These are phyloP conservation scores for Arge pagana DNA, from an alignment of 2,888 invertebrate genomes.

Conservation along the genomic window DNA sequence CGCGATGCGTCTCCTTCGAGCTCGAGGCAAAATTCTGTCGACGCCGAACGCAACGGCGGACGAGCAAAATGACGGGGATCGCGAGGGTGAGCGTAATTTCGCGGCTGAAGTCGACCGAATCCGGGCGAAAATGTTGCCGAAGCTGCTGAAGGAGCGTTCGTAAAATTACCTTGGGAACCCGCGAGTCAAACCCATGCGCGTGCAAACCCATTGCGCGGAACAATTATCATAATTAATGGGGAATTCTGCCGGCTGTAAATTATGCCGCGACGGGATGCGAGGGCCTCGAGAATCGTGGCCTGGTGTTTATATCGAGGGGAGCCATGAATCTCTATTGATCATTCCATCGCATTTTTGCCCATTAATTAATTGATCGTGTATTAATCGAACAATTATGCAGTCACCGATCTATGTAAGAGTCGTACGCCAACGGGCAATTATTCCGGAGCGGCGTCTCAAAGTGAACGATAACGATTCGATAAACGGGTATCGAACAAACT, in stretches of 20 bases:
- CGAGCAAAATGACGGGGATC: too few species aligned
- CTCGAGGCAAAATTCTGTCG: too few species aligned
- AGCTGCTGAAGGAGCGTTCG: too few species aligned
- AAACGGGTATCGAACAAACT: constrained; percentile 25
- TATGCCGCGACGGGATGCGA: constrained; percentile 31
- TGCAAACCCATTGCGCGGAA: constrained; percentile 35
- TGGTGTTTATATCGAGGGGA: constrained; percentile 21
- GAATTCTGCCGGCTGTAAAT: constrained; percentile 34
- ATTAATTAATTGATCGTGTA: constrained; percentile 46
- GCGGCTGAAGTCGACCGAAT: too few species aligned
- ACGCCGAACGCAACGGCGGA: too few species aligned
- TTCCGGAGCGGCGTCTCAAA: constrained; percentile 24
- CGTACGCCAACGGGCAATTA: constrained; percentile 34
- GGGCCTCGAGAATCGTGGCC: constrained; percentile 13
- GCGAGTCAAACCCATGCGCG: constrained; percentile 3
- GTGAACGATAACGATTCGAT: constrained; percentile 30
- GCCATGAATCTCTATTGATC: constrained; percentile 26
- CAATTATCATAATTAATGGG: constrained; percentile 49
- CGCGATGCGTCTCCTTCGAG: too few species aligned
- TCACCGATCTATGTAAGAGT: constrained; percentile 9
- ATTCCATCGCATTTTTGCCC: constrained; percentile 31
- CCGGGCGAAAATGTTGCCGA: too few species aligned
- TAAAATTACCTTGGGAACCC: constrained; percentile 10
- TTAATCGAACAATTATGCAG: constrained; percentile 42
- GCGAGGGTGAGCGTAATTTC: too few species aligned